Evolutionary conservation across 2,888 invertebrate genomes (phyloP).

Genomic region (Ferrisia virgata): DNA sequence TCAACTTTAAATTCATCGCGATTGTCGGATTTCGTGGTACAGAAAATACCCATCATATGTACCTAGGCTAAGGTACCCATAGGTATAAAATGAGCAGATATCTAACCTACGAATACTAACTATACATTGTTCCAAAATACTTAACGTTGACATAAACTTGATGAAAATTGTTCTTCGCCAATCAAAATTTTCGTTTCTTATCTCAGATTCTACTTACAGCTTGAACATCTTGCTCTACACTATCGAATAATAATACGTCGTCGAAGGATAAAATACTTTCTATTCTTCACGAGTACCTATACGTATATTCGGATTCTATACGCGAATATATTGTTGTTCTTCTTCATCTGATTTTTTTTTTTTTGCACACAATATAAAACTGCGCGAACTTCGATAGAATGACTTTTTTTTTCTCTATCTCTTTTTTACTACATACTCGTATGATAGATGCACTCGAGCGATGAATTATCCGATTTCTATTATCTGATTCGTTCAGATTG

Average conservation of each 20-base stretch:
- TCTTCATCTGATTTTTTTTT: background rate
- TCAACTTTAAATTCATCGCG: background rate
- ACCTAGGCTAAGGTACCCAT: background rate
- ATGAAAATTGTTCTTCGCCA: too few species aligned
- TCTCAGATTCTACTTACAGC: too few species aligned
- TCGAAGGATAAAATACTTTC: too few species aligned
- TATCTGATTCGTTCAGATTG: background rate
- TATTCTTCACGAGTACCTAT: too few species aligned
- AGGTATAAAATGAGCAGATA: too few species aligned
- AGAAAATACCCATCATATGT: background rate
- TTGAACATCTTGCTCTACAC: too few species aligned
- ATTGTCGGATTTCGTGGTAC: background rate
- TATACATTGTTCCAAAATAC: too few species aligned
- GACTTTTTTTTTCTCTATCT: background rate
- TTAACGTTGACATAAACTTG: too few species aligned
- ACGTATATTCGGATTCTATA: too few species aligned
- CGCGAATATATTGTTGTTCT: background rate
- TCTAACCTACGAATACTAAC: too few species aligned
- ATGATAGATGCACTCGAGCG: background rate
- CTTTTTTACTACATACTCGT: background rate
- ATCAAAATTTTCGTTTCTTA: too few species aligned
- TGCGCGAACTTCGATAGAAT: background rate
- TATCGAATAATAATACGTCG: too few species aligned
- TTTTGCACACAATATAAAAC: background rate
- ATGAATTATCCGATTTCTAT: background rate